Conservation (phyloP, 2,113 vertebrate genomes). For the Mus pahari region DNA sequence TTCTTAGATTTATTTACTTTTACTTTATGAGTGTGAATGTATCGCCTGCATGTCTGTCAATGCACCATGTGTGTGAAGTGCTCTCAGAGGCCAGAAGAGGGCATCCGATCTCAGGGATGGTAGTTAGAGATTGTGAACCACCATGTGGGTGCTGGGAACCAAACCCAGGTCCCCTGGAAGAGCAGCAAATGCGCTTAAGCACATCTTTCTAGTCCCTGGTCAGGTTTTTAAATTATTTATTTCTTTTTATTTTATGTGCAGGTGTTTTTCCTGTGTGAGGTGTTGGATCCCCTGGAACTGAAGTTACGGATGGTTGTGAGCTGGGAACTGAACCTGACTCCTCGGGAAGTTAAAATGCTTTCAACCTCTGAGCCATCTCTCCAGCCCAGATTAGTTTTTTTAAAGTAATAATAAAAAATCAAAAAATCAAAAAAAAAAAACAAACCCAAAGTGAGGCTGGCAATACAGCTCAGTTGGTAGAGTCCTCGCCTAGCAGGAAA, state of each 20-base stretch:
- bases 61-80: not conserved
- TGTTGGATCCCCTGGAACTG: not conserved
- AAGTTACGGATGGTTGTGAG: not conserved
- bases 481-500: not conserved
- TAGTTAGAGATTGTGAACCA: not conserved
- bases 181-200: not conserved
- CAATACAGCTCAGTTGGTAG: not conserved
- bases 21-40: not conserved
- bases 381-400: not conserved
- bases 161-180: not conserved
- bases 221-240: not conserved
- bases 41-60: not conserved
- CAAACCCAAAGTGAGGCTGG: not conserved
- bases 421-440: not conserved
- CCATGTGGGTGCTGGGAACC: not conserved
- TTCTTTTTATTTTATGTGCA: not conserved
- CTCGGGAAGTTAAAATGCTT: not conserved
- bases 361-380: not conserved
- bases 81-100: not conserved
- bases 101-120: not conserved
- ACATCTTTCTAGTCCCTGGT: not conserved
- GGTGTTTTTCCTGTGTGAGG: not conserved
- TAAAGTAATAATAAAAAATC: too few relatives aligned
- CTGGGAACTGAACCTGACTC: not conserved
- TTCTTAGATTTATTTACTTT: not conserved